A percentile compares a stretch with the other conserved stretches of the same genome.
Evolutionary conservation across 2,888 invertebrate genomes (phyloP).

Genomic region (Platycheirus rosarum): DNA sequence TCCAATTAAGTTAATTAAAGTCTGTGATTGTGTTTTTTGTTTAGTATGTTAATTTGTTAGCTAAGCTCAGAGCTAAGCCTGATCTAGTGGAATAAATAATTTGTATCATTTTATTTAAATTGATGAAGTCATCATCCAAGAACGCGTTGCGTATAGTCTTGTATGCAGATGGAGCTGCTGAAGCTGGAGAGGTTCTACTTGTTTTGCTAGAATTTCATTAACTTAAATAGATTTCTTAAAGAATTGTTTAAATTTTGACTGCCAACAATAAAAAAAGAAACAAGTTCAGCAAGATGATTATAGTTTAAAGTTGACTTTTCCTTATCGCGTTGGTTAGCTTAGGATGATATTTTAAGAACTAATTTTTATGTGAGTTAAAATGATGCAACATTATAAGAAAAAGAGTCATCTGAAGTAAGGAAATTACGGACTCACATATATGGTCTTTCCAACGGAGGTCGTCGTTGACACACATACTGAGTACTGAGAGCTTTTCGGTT

Average conservation of each 20-base stretch:
- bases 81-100: constrained; percentile 57
- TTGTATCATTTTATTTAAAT: constrained; percentile 16
- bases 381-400: no score
- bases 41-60: constrained; percentile 4
- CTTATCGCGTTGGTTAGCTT: no score
- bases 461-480: no score
- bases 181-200: constrained; percentile 7
- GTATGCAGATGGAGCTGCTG: background rate
- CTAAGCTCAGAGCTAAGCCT: constrained; percentile 35
- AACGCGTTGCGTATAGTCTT: constrained; percentile 34
- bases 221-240: background rate
- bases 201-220: constrained; percentile 14
- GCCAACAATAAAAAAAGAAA: background rate
- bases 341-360: no score
- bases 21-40: constrained; percentile 8
- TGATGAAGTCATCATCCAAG: constrained; percentile 57
- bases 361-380: no score
- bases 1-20: constrained; percentile 9
- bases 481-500: no score
- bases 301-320: background rate
- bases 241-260: background rate
- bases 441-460: no score
- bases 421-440: no score
- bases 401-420: no score
- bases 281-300: background rate